Evolutionary conservation across 1,140 invertebrate species (phyloP), one percentile per base, ranked within the genome.

Genomic region (Brevipalpus yothersi): DNA sequence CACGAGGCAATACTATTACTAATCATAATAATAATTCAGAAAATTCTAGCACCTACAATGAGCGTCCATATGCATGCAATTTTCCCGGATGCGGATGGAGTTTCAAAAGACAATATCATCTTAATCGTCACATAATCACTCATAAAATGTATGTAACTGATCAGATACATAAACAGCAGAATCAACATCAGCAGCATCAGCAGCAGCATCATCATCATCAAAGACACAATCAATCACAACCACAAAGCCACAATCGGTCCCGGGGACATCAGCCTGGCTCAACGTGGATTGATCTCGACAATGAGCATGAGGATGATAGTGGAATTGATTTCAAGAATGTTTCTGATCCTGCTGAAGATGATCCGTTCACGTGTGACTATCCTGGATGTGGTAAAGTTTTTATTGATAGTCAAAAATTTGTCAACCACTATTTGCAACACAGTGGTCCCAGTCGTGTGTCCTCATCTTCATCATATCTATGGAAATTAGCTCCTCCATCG

Each of bases 41-140:
- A 57, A 9, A 40, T 17, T 11, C 43, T 17, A 58, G 23, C 11
- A 31, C 10, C 13, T 58, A 23, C n/a, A 49, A 51, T 31, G 56
- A 58, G 11, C 17, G 58, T 15, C 58, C 58, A 58, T 58, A 51
- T 58, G 17, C 49, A 31, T 58, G 58, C 39, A 41, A 53, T 39
- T 58, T 41, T 58, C 58, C 58, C 8, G 45, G 45, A 2, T 58
- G 58, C 19, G 31, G 45, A 8, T 58, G 58, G 58, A 40, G 21
- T 13, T 58, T 58, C 21, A 58, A 58, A 41, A 13, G 58, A 15
- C 43, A 49, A 40, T 58, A 58, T 53, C 58, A 58, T 58, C 41
- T 58, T 7, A 53, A 58, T 41, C 58, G 58, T 40, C 58, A 58
- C 23, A 40, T 51, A 12, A 58, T 49, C 8, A 58, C 58, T 1